These are phyloP conservation scores for Microtus oregoni DNA, from an alignment of 2,113 vertebrate genomes.

Conservation along the genomic window DNA sequence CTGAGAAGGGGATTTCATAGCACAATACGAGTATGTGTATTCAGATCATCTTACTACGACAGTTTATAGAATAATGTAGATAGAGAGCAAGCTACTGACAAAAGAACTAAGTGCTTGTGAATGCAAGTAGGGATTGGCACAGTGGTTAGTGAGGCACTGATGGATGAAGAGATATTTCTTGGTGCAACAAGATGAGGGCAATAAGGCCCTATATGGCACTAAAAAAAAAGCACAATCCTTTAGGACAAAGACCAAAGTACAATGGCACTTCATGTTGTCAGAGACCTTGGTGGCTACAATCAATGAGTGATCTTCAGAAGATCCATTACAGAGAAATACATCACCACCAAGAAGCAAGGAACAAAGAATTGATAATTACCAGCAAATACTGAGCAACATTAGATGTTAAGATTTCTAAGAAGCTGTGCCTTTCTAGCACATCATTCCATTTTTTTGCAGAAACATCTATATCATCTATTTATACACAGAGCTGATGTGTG, in stretches of 20 bases:
- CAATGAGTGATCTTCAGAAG: neutral
- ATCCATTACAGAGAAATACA: neutral
- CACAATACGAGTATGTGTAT: neutral
- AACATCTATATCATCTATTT: constrained; percentile 18
- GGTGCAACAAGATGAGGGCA: neutral
- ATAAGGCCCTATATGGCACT: neutral
- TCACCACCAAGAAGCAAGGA: neutral
- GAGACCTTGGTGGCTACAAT: neutral
- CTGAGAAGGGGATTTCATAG: neutral
- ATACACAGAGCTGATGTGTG: constrained; percentile 21
- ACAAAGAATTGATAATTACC: neutral
- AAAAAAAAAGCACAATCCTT: neutral
- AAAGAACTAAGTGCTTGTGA: neutral
- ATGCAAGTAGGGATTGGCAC: constrained; percentile 32
- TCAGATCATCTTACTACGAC: neutral
- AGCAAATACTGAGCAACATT: constrained; percentile 1
- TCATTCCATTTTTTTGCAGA: neutral
- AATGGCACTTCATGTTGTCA: constrained; percentile 44
- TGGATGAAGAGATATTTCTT: constrained; percentile 45
- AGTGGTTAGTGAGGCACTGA: constrained; percentile 53
- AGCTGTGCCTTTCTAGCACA: constrained; percentile 27
- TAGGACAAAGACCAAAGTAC: constrained; percentile 8
- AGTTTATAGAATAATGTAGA: neutral
- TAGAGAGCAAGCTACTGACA: neutral
- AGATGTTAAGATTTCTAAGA: constrained; percentile 26